Conservation (phyloP, 2,888 invertebrate species). For the Sturmia bella region DNA sequence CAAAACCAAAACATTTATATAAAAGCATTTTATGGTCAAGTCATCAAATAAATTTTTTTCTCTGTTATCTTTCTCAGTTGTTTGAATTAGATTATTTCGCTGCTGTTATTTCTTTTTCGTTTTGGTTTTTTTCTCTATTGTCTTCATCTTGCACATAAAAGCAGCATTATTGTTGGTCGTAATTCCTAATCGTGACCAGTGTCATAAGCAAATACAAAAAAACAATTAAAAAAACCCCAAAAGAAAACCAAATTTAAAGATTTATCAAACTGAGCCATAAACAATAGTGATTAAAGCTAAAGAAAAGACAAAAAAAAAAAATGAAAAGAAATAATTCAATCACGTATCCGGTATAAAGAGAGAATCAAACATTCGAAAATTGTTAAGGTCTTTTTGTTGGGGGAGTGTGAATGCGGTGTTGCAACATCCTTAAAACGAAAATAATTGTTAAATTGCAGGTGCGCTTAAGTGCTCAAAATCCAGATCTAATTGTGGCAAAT, state of each 20-base stretch:
- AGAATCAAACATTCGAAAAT: neutral
- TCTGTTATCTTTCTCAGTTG: conserved; percentile 13
- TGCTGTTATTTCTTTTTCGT: neutral
- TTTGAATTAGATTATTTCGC: conserved; percentile 19
- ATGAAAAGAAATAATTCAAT: no score
- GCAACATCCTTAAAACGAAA: conserved; percentile 50
- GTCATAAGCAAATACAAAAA: conserved; percentile 22
- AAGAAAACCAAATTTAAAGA: conserved; percentile 14
- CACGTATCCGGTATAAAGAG: conserved; percentile 29
- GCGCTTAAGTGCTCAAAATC: neutral
- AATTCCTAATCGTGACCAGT: conserved; percentile 43
- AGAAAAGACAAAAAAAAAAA: neutral
- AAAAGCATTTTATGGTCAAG: conserved; percentile 29
- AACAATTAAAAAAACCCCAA: neutral
- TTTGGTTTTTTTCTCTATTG: conserved; percentile 12
- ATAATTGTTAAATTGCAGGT: neutral
- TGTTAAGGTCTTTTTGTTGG: neutral
- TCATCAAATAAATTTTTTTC: conserved; percentile 17
- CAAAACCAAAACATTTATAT: conserved; percentile 4
- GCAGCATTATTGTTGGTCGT: conserved; percentile 2
- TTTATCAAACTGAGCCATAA: conserved; percentile 6
- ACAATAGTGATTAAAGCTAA: conserved; percentile 9
- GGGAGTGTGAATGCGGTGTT: conserved; percentile 18
- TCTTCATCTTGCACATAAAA: conserved; percentile 21
- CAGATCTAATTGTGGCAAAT: no score